Evolutionary conservation across 1,140 invertebrate genomes (phyloP).

Genomic region (Thalassaphorura encarpata): DNA sequence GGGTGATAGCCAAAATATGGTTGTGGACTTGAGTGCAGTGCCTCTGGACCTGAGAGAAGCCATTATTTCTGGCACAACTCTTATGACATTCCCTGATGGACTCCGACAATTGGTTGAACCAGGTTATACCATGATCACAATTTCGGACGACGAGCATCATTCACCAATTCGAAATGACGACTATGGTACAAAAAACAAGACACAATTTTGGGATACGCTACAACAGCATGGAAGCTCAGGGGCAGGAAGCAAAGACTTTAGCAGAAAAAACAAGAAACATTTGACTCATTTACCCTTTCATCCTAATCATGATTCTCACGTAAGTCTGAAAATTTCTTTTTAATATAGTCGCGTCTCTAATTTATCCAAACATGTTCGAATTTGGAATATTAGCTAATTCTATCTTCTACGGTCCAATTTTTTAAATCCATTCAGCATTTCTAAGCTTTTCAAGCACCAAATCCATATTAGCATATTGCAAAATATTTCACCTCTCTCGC

Average conservation of each 20-base stretch:
- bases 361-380: background rate
- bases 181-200: constrained; percentile 22
- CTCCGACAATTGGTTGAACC: constrained; percentile 12
- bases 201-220: constrained; percentile 29
- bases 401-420: background rate
- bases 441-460: background rate
- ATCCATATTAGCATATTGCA: background rate
- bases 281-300: constrained; percentile 30
- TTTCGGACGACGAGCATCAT: constrained; percentile 14
- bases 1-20: constrained; percentile 32
- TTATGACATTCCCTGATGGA: constrained; percentile 22
- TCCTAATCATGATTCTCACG: constrained; percentile 30
- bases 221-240: constrained; percentile 16
- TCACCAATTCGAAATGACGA: constrained; percentile 3
- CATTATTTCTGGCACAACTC: constrained; percentile 29
- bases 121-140: constrained; percentile 30
- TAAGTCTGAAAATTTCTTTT: constrained; percentile 8
- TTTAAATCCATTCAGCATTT: background rate
- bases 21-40: constrained; percentile 30
- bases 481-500: too few relatives aligned
- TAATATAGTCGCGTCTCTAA: background rate
- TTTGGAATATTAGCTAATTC: background rate
- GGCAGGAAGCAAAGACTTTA: constrained; percentile 2
- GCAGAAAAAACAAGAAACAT: constrained; percentile 19
- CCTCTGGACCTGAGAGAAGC: constrained; percentile 27